Conservation (phyloP, 2,113 vertebrate genomes). For the Coreoperca whiteheadi region DNA sequence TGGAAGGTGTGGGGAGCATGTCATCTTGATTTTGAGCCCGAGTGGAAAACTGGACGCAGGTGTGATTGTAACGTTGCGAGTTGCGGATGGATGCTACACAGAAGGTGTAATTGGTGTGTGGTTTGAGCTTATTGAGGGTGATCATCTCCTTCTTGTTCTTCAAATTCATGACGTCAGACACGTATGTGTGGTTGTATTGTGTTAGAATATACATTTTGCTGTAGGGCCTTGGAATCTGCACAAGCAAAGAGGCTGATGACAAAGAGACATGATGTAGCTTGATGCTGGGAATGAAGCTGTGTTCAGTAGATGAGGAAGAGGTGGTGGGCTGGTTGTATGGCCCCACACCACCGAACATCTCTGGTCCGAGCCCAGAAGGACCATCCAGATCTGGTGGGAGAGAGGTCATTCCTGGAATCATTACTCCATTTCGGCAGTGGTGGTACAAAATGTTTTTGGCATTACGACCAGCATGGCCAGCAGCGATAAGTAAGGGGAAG, state of each 20-base stretch:
- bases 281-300: constrained; percentile 90
- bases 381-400: constrained; percentile 89
- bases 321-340: constrained; percentile 90
- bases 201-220: constrained; percentile 99
- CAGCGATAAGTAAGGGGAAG: constrained; percentile 89
- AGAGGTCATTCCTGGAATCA: constrained; percentile 91
- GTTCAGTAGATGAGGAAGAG: constrained; percentile 89
- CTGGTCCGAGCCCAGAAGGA: constrained; percentile 90
- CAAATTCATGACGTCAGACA: constrained; percentile 95
- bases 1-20: constrained; percentile 90
- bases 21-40: constrained; percentile 87
- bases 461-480: constrained; percentile 90
- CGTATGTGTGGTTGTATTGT: constrained; percentile 95
- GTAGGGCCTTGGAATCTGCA: constrained; percentile 94
- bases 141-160: constrained; percentile 96
- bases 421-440: constrained; percentile 91
- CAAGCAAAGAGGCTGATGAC: constrained; percentile 92
- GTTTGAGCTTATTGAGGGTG: constrained; percentile 91
- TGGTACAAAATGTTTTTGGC: constrained; percentile 94
- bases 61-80: constrained; percentile 97
- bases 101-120: constrained; percentile 96
- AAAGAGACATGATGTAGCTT: constrained; percentile 93
- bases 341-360: constrained; percentile 90
- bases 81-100: constrained; percentile 96
- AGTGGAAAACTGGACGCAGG: constrained; percentile 94